Evolutionary conservation across 2,888 invertebrate species (phyloP), one percentile per base, ranked within the genome.

Genomic region (Sinotaia quadrata): DNA sequence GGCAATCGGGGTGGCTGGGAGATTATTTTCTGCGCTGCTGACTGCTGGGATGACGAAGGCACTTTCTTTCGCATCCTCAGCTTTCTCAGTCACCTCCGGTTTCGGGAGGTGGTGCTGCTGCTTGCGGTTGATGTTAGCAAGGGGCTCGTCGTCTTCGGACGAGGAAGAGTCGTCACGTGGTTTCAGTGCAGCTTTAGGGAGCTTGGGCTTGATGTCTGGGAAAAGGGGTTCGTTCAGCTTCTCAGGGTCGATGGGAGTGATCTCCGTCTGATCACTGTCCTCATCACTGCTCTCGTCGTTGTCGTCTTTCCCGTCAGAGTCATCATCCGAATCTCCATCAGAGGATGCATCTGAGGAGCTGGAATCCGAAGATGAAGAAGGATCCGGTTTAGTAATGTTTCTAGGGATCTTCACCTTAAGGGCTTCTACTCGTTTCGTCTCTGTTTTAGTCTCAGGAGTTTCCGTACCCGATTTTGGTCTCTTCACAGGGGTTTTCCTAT

Each of bases 391-490:
- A 31, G 62, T 24, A 29, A 65, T 21, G 44, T 65, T 56, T 18
- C 65, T 24, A 2, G 65, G 65, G 33, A 65, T 65, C 44, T 65
- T 65, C 27, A 65, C 65, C 52, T 56, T 65, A 47, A 65, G 54
- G 65, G 65, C 65, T 8, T 65, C 65, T 56, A 65, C 65, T 33
- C 65, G 65, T 27, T 65, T 65, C 7, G 54, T 41, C 24, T 65
- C 65, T 8, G 61, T 1, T 37, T 24, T 27, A 2, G 54, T 34
- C 21, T 65, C 33, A 2, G 56, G 15, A 31, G 36, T 21, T n/a
- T n/a, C 31, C 15, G 36, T 44, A 12, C 2, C 41, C 31, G 21
- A 5, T 58, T 57, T 68, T 27, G 57, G 33, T 29, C 44, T 51
- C 56, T 68, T 71, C 27, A 36, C 68, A 2, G 58, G 27, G 34